A percentile compares a stretch with the other conserved stretches of the same genome.
These are phyloP conservation scores for Nothura maculosa DNA, from an alignment of 2,797 vertebrate species.

Conservation along the genomic window DNA sequence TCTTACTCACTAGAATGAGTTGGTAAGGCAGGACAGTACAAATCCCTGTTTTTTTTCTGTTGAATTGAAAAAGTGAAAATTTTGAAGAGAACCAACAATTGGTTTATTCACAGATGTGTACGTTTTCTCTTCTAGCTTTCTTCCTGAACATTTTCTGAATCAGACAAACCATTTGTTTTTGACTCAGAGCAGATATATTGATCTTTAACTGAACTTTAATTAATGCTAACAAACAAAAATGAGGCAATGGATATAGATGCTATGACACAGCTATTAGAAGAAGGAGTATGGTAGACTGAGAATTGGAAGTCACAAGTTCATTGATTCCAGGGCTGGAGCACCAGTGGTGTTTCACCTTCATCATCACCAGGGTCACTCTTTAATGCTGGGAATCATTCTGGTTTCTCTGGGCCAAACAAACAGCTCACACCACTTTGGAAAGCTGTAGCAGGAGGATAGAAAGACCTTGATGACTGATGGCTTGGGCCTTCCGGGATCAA, in stretches of 20 bases:
- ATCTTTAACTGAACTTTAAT: neutral
- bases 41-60: neutral
- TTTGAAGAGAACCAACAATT: neutral
- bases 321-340: neutral
- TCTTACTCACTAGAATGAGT: neutral
- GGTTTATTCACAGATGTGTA: accelerated
- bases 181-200: neutral
- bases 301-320: neutral
- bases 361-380: neutral
- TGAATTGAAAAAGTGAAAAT: accelerated
- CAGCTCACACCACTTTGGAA: neutral
- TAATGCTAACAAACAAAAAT: neutral
- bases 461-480: neutral
- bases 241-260: neutral
- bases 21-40: neutral
- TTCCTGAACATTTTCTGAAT: neutral
- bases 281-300: neutral
- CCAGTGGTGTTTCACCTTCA: neutral
- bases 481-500: neutral
- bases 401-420: neutral
- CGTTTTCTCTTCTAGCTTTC: neutral
- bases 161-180: neutral
- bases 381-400: neutral
- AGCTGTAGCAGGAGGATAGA: neutral
- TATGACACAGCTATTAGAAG: neutral